Evolutionary conservation across 2,888 invertebrate genomes (phyloP).

Genomic region (Harmothoe impar): DNA sequence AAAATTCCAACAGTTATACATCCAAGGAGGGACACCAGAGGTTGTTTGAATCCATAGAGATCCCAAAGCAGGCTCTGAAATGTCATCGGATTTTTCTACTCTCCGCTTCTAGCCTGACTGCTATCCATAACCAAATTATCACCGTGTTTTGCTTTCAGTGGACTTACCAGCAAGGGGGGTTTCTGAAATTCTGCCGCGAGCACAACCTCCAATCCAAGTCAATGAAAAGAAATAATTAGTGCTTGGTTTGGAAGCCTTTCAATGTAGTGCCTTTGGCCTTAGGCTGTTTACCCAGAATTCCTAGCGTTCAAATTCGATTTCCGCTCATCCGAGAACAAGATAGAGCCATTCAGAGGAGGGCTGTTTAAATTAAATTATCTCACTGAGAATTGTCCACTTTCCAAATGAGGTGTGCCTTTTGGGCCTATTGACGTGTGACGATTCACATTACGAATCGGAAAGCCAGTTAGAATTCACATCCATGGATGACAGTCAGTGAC

Average conservation of each 20-base stretch:
- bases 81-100: background rate
- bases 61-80: background rate
- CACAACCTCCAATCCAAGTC: too few species aligned
- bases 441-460: background rate
- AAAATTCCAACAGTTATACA: too few species aligned
- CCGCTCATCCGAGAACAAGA: background rate
- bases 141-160: too few species aligned
- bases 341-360: background rate
- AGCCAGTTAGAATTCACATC: too few species aligned
- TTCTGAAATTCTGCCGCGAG: too few species aligned
- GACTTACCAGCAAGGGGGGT: too few species aligned
- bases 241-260: background rate
- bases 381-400: background rate
- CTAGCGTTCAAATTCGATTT: background rate
- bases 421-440: background rate
- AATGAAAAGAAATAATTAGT: too few species aligned
- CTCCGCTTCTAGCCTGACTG: background rate
- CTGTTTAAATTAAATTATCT: background rate
- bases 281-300: constrained; percentile 1
- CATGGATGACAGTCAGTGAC: too few species aligned
- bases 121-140: background rate
- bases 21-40: too few species aligned
- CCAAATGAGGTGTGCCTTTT: background rate
- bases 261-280: background rate
- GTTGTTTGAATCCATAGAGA: too few species aligned